Conservation (phyloP, 2,797 vertebrate genomes). For the Periophthalmus magnuspinnatus region DNA sequence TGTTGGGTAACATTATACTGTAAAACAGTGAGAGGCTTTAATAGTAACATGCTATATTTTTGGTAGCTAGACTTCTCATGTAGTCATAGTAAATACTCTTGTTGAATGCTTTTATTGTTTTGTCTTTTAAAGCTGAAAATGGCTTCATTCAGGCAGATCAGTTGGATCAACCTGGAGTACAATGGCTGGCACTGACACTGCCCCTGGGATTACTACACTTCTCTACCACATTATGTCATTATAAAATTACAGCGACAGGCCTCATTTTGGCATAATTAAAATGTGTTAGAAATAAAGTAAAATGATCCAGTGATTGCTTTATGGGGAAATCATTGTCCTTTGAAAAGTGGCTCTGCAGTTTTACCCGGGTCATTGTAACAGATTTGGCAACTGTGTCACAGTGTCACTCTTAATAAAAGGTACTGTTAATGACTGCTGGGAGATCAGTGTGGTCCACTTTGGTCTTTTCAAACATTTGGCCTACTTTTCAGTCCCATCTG, state of each 20-base stretch:
- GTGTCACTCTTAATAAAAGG: slow-evolving; percentile 18
- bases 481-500: slow-evolving; percentile 59
- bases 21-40: too few relatives aligned
- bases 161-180: slow-evolving; percentile 63
- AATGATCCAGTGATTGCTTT: slow-evolving; percentile 48
- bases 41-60: too few relatives aligned
- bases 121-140: neutral
- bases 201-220: slow-evolving; percentile 50
- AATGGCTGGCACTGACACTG: slow-evolving; percentile 48
- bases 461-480: slow-evolving; percentile 31
- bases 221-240: slow-evolving; percentile 46
- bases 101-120: neutral
- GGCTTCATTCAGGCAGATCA: slow-evolving; percentile 38
- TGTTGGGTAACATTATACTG: too few relatives aligned
- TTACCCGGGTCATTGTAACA: slow-evolving; percentile 11
- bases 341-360: slow-evolving; percentile 34
- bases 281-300: slow-evolving; percentile 53
- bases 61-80: too few relatives aligned
- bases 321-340: slow-evolving; percentile 48
- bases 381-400: slow-evolving; percentile 37
- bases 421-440: slow-evolving; percentile 25
- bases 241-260: slow-evolving; percentile 69
- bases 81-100: too few relatives aligned
- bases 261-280: slow-evolving; percentile 66
- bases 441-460: slow-evolving; percentile 20